A percentile compares a stretch with the other conserved stretches of the same genome.
phyloP scores from a whole-genome alignment of 2,888 invertebrate species.

The Malachius bipustulatus region DNA sequence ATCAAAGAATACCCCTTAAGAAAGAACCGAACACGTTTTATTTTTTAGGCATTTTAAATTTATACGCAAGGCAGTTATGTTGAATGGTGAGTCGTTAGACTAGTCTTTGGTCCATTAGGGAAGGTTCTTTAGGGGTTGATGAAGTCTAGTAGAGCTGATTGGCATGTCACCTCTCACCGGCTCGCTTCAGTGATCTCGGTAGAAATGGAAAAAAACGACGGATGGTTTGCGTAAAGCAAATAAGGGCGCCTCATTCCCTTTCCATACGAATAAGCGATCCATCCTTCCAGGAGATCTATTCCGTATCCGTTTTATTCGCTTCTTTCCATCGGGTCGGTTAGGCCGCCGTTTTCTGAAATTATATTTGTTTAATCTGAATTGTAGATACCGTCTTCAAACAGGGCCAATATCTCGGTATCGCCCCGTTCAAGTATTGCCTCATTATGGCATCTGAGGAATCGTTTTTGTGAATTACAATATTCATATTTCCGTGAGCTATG shows the following conservation, averaged over 20 bases:
- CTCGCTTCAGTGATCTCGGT: slow-evolving; percentile 25
- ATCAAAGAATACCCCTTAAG: no score
- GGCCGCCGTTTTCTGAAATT: slow-evolving; percentile 33
- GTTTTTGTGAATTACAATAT: slow-evolving; percentile 1
- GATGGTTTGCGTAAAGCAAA: slow-evolving; percentile 27
- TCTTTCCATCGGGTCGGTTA: slow-evolving; percentile 27
- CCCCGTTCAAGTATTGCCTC: background rate
- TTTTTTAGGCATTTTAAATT: no score
- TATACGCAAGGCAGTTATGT: no score
- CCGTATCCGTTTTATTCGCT: slow-evolving; percentile 27
- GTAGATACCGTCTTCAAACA: slow-evolving; percentile 27
- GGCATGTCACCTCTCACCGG: slow-evolving; percentile 25
- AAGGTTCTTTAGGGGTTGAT: slow-evolving; percentile 24
- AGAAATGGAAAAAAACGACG: slow-evolving; percentile 18
- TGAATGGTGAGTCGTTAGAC: slow-evolving; percentile 18
- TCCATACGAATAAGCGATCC: slow-evolving; percentile 26
- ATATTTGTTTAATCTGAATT: slow-evolving; percentile 38
- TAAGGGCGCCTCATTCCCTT: slow-evolving; percentile 31
- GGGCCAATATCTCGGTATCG: background rate
- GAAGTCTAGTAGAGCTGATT: slow-evolving; percentile 26
- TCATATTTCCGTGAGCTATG: background rate
- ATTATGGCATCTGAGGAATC: background rate
- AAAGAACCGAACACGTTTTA: no score
- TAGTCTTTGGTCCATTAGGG: slow-evolving; percentile 34
- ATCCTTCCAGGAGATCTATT: slow-evolving; percentile 28